These are phyloP conservation scores for Lasiommata megera DNA, from an alignment of 2,888 invertebrate species.

Conservation along the genomic window DNA sequence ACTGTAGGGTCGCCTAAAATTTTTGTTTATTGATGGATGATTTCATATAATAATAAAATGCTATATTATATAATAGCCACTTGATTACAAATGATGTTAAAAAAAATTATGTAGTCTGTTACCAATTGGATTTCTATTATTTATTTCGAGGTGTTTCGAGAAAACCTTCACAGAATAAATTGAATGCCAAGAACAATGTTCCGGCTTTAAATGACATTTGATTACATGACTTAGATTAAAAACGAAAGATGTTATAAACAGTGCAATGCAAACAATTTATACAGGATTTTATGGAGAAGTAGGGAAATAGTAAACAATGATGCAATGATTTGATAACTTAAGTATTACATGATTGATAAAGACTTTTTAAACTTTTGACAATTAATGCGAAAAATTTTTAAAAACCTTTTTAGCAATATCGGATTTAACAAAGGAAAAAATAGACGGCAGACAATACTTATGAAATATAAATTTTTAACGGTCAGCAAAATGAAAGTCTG, in stretches of 20 bases:
- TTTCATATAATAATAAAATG: too few relatives aligned
- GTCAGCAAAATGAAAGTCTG: not conserved
- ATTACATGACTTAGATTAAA: not conserved
- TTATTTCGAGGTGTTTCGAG: not conserved
- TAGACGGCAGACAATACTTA: too few relatives aligned
- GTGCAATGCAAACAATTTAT: not conserved
- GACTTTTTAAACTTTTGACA: too few relatives aligned
- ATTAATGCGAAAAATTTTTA: too few relatives aligned
- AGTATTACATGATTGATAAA: too few relatives aligned
- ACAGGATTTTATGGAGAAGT: too few relatives aligned
- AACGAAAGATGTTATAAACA: not conserved
- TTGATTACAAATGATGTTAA: not conserved
- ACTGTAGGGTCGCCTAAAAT: not conserved
- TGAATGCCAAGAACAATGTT: not conserved
- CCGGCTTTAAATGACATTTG: constrained; percentile 1
- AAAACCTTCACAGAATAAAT: not conserved
- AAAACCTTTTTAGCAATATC: too few relatives aligned
- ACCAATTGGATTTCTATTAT: not conserved
- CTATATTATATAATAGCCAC: not conserved
- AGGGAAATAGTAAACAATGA: too few relatives aligned
- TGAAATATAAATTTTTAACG: not conserved
- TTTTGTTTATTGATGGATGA: too few relatives aligned
- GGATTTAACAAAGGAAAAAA: too few relatives aligned
- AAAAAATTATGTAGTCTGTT: not conserved
- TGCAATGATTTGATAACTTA: too few relatives aligned